phyloP scores from a whole-genome alignment of 2,113 vertebrate species.

The Stictonetta naevosa region DNA sequence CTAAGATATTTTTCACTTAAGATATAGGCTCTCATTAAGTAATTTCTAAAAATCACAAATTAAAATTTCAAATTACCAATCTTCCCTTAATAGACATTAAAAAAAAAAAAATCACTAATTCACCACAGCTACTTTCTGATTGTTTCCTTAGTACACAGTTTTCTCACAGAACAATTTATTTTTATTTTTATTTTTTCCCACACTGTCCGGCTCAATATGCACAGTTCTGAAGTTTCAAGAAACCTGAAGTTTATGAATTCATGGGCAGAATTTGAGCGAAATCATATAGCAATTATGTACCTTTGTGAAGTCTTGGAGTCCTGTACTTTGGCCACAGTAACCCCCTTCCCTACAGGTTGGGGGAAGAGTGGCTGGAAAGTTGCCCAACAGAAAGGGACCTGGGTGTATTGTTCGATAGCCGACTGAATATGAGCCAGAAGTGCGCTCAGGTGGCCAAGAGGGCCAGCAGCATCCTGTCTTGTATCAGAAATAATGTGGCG shows the following conservation, averaged over 20 bases:
- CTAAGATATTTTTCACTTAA: neutral
- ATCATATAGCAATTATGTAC: neutral
- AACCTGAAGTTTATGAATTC: neutral
- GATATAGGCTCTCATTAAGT: neutral
- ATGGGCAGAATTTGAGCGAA: neutral
- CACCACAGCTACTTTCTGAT: neutral
- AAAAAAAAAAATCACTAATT: neutral
- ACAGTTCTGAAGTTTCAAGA: neutral
- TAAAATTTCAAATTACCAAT: neutral
- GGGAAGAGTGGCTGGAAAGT: no score
- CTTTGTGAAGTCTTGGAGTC: neutral
- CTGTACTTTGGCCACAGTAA: no score
- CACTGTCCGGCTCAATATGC: neutral
- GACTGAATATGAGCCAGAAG: no score
- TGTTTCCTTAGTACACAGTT: neutral
- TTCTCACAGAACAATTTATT: neutral
- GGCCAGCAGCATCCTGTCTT: no score
- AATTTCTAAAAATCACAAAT: neutral
- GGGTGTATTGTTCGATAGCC: no score
- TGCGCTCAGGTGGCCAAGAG: no score
- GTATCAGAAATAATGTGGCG: no score
- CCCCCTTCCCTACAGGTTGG: no score
- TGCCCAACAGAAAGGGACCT: no score
- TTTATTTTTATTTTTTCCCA: neutral
- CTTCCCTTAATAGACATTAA: neutral